A percentile compares a stretch with the other conserved stretches of the same genome.
Evolutionary conservation across 2,888 invertebrate species (phyloP).

Genomic region (Colostygia pectinataria): DNA sequence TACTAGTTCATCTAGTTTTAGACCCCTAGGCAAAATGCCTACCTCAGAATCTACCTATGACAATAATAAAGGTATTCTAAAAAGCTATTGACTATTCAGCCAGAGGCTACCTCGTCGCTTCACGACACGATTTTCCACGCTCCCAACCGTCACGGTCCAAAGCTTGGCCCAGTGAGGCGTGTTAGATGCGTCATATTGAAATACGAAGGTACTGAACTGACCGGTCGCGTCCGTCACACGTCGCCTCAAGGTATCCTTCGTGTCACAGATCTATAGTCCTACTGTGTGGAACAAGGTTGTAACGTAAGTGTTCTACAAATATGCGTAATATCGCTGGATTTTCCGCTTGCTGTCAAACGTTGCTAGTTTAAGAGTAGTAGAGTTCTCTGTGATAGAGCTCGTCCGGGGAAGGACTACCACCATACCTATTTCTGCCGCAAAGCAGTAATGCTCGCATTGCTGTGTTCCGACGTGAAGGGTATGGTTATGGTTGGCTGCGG

Average conservation of each 20-base stretch:
- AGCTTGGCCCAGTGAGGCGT: constrained; percentile 53
- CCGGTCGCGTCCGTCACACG: constrained; percentile 61
- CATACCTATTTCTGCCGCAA: no score
- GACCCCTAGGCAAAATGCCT: no score
- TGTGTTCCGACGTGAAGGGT: no score
- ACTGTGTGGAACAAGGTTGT: constrained; percentile 1
- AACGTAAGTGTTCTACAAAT: background rate
- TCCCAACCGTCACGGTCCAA: constrained; percentile 58
- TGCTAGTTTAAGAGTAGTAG: no score
- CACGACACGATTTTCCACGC: constrained; percentile 63
- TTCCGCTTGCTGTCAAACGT: no score
- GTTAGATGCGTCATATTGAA: constrained; percentile 73
- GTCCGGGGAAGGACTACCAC: no score
- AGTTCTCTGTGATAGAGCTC: no score
- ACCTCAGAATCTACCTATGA: background rate
- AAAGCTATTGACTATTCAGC: constrained; percentile 31
- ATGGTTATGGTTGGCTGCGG: no score
- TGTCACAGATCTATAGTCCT: background rate
- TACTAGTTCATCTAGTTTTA: no score
- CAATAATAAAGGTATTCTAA: background rate
- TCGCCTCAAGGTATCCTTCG: constrained; percentile 58
- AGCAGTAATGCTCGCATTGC: no score
- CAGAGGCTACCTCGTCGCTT: constrained; percentile 36
- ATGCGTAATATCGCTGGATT: background rate
- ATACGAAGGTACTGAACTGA: constrained; percentile 50